Base-by-base conservation (phyloP, 2,113 vertebrate species). In the Typhlomys cinereus region DNA sequence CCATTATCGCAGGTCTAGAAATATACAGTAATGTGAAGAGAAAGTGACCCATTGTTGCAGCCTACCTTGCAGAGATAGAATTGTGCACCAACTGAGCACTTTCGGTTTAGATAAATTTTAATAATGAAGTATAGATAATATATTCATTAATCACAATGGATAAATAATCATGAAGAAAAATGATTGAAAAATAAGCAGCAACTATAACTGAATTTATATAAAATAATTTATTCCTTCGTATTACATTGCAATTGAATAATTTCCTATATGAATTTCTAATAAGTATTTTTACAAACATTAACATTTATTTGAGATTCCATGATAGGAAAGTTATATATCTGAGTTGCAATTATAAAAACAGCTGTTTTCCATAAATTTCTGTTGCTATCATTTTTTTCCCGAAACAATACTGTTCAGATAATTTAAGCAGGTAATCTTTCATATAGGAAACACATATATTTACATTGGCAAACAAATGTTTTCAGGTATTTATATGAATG, bases 31-130 rank as follows among this genome's bases (percentile, higher is more conserved):
- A 93, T 46, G 78, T 44, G 57, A 93, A 4, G 2, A 82, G 59
- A 96, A 82, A 39, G 95, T 90, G 93, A 96, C 90, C 61, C 89
- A 75, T 95, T 89, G 61, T 92, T 83, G 74, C 54, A 95, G 81
- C 48, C 85, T 91, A n/a, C 44, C 67, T 96, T 89, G 80, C 64
- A 88, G 93, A 96, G 88, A 95, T 11, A 57, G 27, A 50, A 78
- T 94, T 93, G 41, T 92, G 85, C 39, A 64, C 79, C 74, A 93
- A 52, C 54, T 74, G 94, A 87, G 97, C 93, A 79, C 89, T 93
- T 96, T 83, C 79, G 73, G 59, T 87, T 67, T 95, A 90, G 91
- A 66, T 88, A 85, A 92, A 90, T 94, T 88, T 97, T 96, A 97
- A 96, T 87, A 74, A 88, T 50, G 62, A 94, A 94, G 83, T 74